These are phyloP conservation scores for Tetranychus cinnabarinus DNA, from an alignment of 1,140 invertebrate species.

Conservation along the genomic window DNA sequence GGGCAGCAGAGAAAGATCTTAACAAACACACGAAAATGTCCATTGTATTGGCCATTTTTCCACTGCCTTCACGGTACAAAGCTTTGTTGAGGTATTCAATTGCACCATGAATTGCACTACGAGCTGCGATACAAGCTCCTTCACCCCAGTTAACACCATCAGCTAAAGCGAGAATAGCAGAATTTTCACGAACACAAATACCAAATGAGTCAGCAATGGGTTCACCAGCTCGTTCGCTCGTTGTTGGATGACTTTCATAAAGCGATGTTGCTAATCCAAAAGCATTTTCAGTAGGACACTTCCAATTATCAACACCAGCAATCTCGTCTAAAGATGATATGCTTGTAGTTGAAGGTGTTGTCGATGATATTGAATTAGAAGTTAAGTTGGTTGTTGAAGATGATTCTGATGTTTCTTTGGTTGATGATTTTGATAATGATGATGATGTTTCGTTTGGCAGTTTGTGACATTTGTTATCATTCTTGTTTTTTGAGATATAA, in stretches of 20 bases:
- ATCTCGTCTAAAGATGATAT: constrained; percentile 18
- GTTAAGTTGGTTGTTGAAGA: background rate
- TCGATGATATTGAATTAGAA: background rate
- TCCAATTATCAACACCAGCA: constrained; percentile 43
- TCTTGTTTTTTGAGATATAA: too few species aligned
- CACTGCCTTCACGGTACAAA: constrained; percentile 29
- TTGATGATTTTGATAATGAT: background rate
- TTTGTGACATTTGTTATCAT: too few species aligned
- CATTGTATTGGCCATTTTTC: constrained; percentile 21
- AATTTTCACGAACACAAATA: constrained; percentile 49
- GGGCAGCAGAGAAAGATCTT: constrained; percentile 60
- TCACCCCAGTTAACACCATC: constrained; percentile 88
- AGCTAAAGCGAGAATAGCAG: constrained; percentile 53
- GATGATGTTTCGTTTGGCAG: too few species aligned
- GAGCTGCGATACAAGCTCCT: constrained; percentile 60
- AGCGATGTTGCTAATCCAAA: constrained; percentile 41
- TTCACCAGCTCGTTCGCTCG: constrained; percentile 43
- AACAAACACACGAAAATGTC: constrained; percentile 56
- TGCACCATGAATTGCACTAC: constrained; percentile 62
- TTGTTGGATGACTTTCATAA: constrained; percentile 53
- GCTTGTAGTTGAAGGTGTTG: background rate
- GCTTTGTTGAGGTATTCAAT: constrained; percentile 59
- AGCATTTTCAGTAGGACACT: constrained; percentile 32
- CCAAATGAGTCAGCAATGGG: constrained; percentile 78
- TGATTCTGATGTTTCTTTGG: background rate